These are phyloP conservation scores for Rhineura floridana DNA, from an alignment of 2,113 vertebrate species.

Conservation along the genomic window DNA sequence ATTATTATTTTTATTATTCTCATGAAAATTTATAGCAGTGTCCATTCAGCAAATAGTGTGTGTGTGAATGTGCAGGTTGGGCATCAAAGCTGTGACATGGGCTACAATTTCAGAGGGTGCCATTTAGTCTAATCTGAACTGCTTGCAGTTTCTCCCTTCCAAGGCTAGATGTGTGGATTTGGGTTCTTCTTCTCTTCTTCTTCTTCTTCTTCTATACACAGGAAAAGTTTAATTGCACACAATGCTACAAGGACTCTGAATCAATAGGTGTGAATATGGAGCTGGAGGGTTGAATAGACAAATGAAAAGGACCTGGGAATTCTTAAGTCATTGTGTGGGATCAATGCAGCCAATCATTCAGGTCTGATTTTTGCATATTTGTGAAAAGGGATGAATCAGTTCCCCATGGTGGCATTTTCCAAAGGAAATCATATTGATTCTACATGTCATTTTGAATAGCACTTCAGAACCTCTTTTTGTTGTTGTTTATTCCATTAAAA, in stretches of 20 bases:
- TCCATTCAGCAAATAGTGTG: too few relatives aligned
- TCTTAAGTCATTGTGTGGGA: constrained; percentile 22
- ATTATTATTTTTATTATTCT: too few relatives aligned
- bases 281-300: background rate
- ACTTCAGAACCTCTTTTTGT: background rate
- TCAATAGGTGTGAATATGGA: background rate
- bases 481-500: background rate
- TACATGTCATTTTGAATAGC: constrained; percentile 25
- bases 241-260: background rate
- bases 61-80: too few relatives aligned
- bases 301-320: constrained; percentile 15
- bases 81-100: too few relatives aligned
- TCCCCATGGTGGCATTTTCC: constrained; percentile 33
- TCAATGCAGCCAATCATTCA: constrained; percentile 19
- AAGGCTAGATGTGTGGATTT: too few relatives aligned
- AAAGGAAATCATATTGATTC: constrained; percentile 54
- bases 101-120: too few relatives aligned
- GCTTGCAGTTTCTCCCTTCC: too few relatives aligned
- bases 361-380: constrained; percentile 32
- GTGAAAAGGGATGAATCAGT: constrained; percentile 43
- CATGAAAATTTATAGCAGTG: too few relatives aligned
- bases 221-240: constrained; percentile 1
- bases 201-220: background rate
- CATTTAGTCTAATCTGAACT: too few relatives aligned
- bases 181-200: too few relatives aligned